phyloP scores from a whole-genome alignment of 2,888 invertebrate genomes.

The Lamproptera curius region DNA sequence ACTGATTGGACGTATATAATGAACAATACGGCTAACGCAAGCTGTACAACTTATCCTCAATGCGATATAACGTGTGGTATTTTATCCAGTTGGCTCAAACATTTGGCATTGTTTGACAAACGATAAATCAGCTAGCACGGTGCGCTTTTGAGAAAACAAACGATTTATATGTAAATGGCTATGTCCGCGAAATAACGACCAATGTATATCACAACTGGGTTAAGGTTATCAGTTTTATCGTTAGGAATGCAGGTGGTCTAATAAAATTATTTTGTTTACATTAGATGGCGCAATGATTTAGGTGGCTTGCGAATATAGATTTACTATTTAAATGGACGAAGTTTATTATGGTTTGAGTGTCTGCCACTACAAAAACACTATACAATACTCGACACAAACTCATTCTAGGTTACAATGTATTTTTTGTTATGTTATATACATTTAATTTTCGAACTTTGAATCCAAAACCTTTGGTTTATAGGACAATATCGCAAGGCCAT shows the following conservation, averaged over 20 bases:
- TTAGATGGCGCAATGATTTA: no score
- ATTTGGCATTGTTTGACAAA: constrained; percentile 15
- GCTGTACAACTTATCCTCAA: constrained; percentile 6
- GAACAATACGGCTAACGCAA: no score
- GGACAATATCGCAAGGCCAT: no score
- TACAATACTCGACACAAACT: no score
- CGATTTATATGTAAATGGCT: constrained; percentile 43
- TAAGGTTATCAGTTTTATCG: constrained; percentile 22
- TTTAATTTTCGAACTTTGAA: no score
- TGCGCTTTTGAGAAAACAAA: constrained; percentile 32
- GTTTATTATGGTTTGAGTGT: no score
- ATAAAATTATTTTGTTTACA: background rate
- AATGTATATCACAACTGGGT: constrained; percentile 25
- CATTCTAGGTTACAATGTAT: no score
- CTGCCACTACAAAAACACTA: no score
- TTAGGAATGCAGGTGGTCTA: constrained; percentile 17
- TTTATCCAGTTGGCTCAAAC: constrained; percentile 9
- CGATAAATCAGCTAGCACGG: constrained; percentile 13
- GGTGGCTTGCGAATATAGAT: background rate
- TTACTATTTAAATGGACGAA: background rate
- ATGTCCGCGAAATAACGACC: constrained; percentile 39
- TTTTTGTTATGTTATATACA: no score
- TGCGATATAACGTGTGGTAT: constrained; percentile 6
- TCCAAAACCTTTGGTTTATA: no score
- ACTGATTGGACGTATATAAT: constrained; percentile 2